phyloP scores from a whole-genome alignment of 53 echinoderm and acorn worm genomes.

The Luidia sarsii region DNA sequence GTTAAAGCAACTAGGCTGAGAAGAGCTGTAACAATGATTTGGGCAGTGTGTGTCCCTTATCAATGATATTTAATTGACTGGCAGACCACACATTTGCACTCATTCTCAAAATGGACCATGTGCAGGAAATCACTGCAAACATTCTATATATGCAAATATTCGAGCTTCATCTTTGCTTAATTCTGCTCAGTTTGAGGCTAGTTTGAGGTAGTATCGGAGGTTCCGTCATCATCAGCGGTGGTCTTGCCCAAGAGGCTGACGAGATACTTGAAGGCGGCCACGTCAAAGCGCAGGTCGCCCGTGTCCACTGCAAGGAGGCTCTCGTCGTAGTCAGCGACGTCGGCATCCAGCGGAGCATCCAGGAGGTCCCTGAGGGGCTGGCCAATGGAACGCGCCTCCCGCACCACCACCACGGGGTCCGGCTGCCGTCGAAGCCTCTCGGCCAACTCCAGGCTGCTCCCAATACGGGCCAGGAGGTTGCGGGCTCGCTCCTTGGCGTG shows the following conservation, averaged over 20 bases:
- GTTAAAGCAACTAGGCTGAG: no score
- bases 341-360: neutral
- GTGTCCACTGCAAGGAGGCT: neutral
- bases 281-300: neutral
- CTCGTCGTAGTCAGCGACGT: neutral
- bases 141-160: no score
- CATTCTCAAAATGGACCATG: no score
- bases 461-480: constrained; percentile 1
- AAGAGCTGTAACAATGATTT: no score
- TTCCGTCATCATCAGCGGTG: neutral
- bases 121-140: no score
- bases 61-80: no score
- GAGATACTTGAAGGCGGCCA: neutral
- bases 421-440: neutral
- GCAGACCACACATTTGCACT: no score
- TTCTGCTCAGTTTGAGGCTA: no score
- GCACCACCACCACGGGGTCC: constrained; percentile 4
- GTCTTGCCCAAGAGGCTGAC: constrained; percentile 4
- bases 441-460: constrained; percentile 23
- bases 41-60: no score
- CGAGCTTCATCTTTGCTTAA: no score
- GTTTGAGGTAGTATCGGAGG: no score
- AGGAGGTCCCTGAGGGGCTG: constrained; percentile 1
- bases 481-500: constrained; percentile 1
- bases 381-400: constrained; percentile 1